Evolutionary conservation across 2,888 invertebrate genomes (phyloP), one percentile per base, ranked within the genome.

Genomic region (Leptogaster cylindrica): DNA sequence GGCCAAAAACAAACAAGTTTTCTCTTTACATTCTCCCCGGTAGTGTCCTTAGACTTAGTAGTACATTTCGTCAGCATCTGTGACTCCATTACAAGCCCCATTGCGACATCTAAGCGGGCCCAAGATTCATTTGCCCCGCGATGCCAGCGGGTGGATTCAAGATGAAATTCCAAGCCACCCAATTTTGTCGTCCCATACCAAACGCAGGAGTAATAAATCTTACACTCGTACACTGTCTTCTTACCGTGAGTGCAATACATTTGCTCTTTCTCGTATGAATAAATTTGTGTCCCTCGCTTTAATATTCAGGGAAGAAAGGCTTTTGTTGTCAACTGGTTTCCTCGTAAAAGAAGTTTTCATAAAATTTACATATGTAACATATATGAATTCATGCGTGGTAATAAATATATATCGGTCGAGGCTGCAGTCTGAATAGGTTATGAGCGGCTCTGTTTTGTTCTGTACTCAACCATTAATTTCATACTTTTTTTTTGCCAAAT

Each of bases 221-320:
- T 61, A 61, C 61, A 44, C 61, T 61, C 61, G 25, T 44, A 39
- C 28, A 44, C 61, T 44, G 44, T 44, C 41, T 61, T 20, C 61
- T 41, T 61, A 61, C 18, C 44, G 41, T 10, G 28, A 61, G 61
- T 61, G 61, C 61, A 61, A 61, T 61, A 61, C 61, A 61, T 61
- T 61, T 27, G 28, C 61, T 27, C 44, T 28, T 41, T 16, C 28
- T 41, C 44, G 41, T 16, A 44, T 44, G 61, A 61, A 61, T 61
- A 61, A 61, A 61, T 61, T 61, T 61, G 27, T 61, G 44, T 61
- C 41, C 61, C 44, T 61, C 55, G 39, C 39, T 55, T 55, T n/a
- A n/a, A n/a, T n/a, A n/a, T 55, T 39, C 55, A 6, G 55, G 25
- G 25, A 48, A 23, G 36, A 55, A 55, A 36, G 23, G 55, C 55